Percentiles rank a stretch among this genome's conserved stretches.
phyloP scores from a whole-genome alignment of 2,797 vertebrate species.

The Florisuga fusca region DNA sequence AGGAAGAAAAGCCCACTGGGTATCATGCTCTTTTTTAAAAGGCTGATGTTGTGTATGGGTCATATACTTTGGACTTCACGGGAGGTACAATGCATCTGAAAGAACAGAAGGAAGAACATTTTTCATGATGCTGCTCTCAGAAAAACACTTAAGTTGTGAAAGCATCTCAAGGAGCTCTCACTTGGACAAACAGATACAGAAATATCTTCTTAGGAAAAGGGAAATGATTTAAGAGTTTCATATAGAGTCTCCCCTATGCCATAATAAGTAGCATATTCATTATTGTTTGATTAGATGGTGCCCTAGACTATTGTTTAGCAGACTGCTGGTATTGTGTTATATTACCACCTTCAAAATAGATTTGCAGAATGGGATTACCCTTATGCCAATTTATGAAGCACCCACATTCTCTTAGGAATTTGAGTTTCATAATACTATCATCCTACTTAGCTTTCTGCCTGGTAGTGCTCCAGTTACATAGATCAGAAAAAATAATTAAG shows the following conservation, averaged over 20 bases:
- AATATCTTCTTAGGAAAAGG: neutral
- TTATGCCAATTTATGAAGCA: constrained; percentile 9
- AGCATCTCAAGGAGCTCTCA: neutral
- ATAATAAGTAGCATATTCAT: neutral
- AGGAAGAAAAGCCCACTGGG: neutral
- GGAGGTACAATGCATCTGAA: neutral
- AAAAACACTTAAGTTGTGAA: neutral
- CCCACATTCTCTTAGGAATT: neutral
- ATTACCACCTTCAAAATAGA: constrained; percentile 10
- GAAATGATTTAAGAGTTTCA: neutral
- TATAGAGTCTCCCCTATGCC: neutral
- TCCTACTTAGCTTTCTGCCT: neutral
- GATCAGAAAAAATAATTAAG: neutral
- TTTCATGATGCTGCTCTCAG: neutral
- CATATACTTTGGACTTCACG: neutral
- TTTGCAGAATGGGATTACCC: constrained; percentile 23
- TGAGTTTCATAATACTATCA: neutral
- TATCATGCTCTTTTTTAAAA: constrained; percentile 4
- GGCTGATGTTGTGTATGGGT: fast-evolving
- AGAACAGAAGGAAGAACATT: neutral
- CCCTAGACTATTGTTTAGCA: constrained; percentile 12
- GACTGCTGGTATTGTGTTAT: constrained; percentile 1
- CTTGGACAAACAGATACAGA: neutral
- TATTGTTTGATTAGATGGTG: constrained; percentile 5
- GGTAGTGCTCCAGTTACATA: neutral